Conservation (phyloP, 2,888 invertebrate species). For the Nemapogon koenigi region DNA sequence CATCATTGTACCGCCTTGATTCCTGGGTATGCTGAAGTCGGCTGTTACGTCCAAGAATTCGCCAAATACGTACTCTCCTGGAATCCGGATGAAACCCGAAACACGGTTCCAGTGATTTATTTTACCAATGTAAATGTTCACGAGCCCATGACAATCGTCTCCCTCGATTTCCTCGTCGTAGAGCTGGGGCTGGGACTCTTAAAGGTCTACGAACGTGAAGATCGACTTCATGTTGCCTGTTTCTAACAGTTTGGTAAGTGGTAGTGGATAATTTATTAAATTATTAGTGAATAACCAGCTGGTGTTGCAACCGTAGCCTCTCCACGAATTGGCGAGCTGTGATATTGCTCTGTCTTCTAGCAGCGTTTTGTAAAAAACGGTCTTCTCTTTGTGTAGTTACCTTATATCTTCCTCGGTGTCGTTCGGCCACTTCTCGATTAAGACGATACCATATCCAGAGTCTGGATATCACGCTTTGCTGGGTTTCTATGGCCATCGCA, state of each 20-base stretch:
- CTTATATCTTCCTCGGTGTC: neutral
- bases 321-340: neutral
- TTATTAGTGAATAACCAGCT: neutral
- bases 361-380: neutral
- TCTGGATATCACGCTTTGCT: neutral
- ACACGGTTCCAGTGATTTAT: slow-evolving; percentile 11
- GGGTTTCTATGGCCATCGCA: neutral
- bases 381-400: neutral
- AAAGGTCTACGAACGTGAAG: neutral
- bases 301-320: neutral
- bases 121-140: slow-evolving; percentile 6
- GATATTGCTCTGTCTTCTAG: neutral
- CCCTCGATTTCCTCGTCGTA: neutral
- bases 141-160: slow-evolving; percentile 1
- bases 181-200: neutral
- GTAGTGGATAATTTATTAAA: too few relatives aligned
- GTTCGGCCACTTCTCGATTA: neutral
- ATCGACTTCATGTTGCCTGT: neutral
- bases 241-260: neutral
- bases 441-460: neutral
- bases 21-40: neutral
- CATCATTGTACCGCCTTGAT: slow-evolving; percentile 11
- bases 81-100: slow-evolving; percentile 13
- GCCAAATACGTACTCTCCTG: slow-evolving; percentile 11
- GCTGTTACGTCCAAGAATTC: slow-evolving; percentile 10